Evolutionary conservation across 1,140 invertebrate genomes (phyloP), one percentile per base, ranked within the genome.

Genomic region (Brachystomella parvula): DNA sequence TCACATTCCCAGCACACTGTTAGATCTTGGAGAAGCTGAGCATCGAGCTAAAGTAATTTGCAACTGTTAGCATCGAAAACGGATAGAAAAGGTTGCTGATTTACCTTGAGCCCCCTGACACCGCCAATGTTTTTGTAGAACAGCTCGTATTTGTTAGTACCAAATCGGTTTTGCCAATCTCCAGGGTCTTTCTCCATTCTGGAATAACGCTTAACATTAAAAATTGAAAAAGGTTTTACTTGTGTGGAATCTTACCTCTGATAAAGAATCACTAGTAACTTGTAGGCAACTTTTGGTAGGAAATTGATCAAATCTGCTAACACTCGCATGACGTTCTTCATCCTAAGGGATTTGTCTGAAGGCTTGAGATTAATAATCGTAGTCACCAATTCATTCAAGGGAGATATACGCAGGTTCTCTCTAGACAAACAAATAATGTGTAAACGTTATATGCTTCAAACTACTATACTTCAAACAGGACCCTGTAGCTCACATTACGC

Each of bases 1-100:
- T 93, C 92, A 77, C 88, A 87, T 76, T 93, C 87, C 77, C 94
- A 90, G 76, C 93, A 92, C 32, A 83, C 74, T 83, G 86, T 62
- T 49, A 66, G 66, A 57, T 71, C 70, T 32, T 67, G 66, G 24
- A 59, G 58, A 21, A 71, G 53, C 3, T 53, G 63, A 6, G 60
- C 39, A 17, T 73, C 73, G 33, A 70, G 53, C 53, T 70, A 53
- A 15, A 53, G 21, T 15, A 53, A 9, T 39, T 39, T 39, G 6
- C 35, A 39, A 39, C 35, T 19, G 35, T 39, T 39, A 39, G 35
- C 35, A 12, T 12, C 39, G n/a, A n/a, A n/a, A n/a, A n/a, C n/a
- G n/a, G n/a, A n/a, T n/a, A n/a, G n/a, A n/a, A 15, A 47, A 47
- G 21, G 15, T 15, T 21, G 15, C 44, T 21, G 44, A 12, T 21